phyloP scores from a whole-genome alignment of 2,113 vertebrate species.

The Aegypius monachus region DNA sequence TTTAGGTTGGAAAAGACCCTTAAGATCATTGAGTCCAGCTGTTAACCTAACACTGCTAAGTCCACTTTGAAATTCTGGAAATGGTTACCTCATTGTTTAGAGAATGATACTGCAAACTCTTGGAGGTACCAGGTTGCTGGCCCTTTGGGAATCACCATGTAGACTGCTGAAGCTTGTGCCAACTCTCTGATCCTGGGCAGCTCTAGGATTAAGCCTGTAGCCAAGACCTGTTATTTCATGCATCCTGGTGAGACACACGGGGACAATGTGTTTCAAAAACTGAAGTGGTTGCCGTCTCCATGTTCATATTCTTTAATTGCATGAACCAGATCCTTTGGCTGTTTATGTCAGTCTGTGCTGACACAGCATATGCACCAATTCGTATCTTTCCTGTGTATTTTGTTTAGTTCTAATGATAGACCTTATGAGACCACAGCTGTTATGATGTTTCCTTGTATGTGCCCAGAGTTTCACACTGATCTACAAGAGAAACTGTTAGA shows the following conservation, averaged over 20 bases:
- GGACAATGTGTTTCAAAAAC: neutral
- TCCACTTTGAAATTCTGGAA: neutral
- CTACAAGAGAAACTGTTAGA: neutral
- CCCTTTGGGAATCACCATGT: neutral
- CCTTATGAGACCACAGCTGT: neutral
- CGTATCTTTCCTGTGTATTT: neutral
- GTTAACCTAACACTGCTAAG: neutral
- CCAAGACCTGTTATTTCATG: neutral
- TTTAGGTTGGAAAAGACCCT: neutral
- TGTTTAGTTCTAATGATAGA: neutral
- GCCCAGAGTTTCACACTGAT: neutral
- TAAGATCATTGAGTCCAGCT: fast-evolving
- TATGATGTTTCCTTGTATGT: fast-evolving
- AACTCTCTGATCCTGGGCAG: neutral
- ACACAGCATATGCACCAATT: fast-evolving
- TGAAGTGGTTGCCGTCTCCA: neutral
- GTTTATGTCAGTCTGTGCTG: neutral
- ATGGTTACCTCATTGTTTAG: neutral
- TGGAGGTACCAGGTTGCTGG: fast-evolving
- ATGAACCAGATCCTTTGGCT: neutral
- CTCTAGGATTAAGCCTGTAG: neutral
- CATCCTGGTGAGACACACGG: neutral
- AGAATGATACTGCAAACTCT: neutral
- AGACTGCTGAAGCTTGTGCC: neutral
- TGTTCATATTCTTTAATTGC: neutral